These are phyloP conservation scores for Calidris pygmaea DNA, from an alignment of 2,113 vertebrate genomes.

Conservation along the genomic window DNA sequence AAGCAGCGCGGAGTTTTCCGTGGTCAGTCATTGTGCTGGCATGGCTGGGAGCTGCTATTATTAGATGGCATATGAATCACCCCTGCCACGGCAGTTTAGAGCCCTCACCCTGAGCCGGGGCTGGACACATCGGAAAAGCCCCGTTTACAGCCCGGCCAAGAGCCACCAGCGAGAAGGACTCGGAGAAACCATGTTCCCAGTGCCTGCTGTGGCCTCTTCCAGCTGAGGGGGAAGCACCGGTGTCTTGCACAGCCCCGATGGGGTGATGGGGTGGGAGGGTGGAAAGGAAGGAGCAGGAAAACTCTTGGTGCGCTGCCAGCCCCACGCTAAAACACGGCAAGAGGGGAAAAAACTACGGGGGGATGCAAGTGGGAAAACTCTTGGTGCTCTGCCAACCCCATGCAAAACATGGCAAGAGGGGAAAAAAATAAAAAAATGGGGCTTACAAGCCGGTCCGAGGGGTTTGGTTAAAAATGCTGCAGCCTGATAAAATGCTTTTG, in stretches of 20 bases:
- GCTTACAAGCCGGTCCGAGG: accelerated
- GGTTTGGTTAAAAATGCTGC: neutral
- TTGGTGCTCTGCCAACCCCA: neutral
- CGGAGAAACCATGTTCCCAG: neutral
- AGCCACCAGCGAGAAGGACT: neutral
- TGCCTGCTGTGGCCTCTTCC: neutral
- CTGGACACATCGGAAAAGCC: neutral
- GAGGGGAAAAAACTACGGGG: neutral
- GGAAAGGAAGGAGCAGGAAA: neutral
- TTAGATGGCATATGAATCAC: constrained; percentile 41
- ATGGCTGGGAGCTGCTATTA: constrained; percentile 1
- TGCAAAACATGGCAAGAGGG: neutral
- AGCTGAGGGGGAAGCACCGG: neutral
- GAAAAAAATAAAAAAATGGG: too few relatives aligned
- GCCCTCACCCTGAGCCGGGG: neutral
- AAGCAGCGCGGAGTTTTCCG: constrained; percentile 3
- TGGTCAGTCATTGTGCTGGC: constrained; percentile 21
- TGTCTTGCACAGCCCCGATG: accelerated
- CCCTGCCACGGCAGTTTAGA: neutral
- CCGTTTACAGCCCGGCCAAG: neutral
- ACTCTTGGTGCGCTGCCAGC: neutral
- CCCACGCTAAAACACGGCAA: neutral
- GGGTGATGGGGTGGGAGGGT: accelerated
- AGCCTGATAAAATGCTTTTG: neutral
- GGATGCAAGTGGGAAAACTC: neutral